Conservation (phyloP, 2,888 invertebrate genomes). For the Apodemia zela region DNA sequence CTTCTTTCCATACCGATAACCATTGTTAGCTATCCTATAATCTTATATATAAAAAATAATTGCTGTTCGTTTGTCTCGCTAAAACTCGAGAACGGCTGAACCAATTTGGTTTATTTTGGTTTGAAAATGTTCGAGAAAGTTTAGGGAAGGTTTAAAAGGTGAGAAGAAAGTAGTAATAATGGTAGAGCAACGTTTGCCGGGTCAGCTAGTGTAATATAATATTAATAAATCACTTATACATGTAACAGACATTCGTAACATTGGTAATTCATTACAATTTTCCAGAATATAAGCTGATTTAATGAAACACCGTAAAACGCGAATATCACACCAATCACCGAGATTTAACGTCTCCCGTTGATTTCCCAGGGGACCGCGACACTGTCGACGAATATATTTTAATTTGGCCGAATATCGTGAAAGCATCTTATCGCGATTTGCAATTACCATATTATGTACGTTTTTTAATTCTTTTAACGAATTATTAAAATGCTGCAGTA, state of each 20-base stretch:
- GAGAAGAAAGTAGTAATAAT: too few species aligned
- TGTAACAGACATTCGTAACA: not conserved
- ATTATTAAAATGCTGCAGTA: not conserved
- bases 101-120: too few species aligned
- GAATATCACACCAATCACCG: constrained; percentile 44
- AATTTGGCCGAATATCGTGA: constrained; percentile 4
- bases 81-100: too few species aligned
- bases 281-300: constrained; percentile 3
- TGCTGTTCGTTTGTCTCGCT: too few species aligned
- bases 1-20: too few species aligned
- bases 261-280: constrained; percentile 7
- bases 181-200: too few species aligned
- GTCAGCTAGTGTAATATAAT: too few species aligned
- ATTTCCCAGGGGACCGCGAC: constrained; percentile 52
- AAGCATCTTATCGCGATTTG: not conserved
- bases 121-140: too few species aligned
- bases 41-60: too few species aligned
- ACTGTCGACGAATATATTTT: constrained; percentile 9
- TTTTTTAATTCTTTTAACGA: not conserved
- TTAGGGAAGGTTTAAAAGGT: too few species aligned
- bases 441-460: not conserved
- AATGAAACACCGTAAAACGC: constrained; percentile 2
- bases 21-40: too few species aligned
- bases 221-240: too few species aligned
- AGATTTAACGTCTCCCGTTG: constrained; percentile 58